phyloP scores from a whole-genome alignment of 2,797 vertebrate genomes.

The Coendou prehensilis region DNA sequence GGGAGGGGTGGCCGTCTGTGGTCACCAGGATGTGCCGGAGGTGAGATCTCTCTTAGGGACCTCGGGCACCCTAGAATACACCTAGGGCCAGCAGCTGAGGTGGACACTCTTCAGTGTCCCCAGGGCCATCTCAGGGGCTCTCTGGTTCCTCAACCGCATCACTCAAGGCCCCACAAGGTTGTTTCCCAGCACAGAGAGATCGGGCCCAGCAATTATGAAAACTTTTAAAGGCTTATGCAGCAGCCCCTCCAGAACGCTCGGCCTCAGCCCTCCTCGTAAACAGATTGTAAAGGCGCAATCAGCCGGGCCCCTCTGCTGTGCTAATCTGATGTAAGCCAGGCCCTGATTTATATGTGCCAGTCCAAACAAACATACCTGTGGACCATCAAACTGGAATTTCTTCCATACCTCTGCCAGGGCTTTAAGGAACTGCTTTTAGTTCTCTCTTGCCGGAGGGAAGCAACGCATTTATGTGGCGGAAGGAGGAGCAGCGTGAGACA shows the following conservation, averaged over 20 bases:
- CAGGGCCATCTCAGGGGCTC: too few species aligned
- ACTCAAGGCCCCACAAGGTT: conserved; percentile 23
- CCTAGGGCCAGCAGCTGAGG: neutral
- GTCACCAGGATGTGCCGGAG: neutral
- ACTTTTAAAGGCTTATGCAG: conserved; percentile 76
- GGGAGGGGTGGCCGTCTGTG: neutral
- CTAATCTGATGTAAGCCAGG: conserved; percentile 80
- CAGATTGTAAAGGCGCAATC: conserved; percentile 82
- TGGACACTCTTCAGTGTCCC: neutral
- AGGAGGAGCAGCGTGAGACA: conserved; percentile 9
- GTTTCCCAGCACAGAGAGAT: fast-evolving
- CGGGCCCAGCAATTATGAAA: conserved; percentile 75
- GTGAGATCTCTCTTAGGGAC: neutral
- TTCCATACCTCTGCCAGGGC: conserved; percentile 71
- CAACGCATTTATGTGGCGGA: conserved; percentile 67
- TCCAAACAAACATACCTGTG: conserved; percentile 86
- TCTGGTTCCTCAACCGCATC: neutral
- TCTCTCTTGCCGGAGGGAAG: conserved; percentile 72
- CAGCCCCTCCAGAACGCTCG: conserved; percentile 58
- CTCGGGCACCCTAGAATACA: neutral
- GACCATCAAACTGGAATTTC: conserved; percentile 83
- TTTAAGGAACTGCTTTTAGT: conserved; percentile 68
- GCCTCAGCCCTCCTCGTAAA: conserved; percentile 78
- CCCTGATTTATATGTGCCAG: conserved; percentile 78
- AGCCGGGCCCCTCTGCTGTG: conserved; percentile 66